phyloP scores from a whole-genome alignment of 2,888 invertebrate species.

The Timema cristinae region DNA sequence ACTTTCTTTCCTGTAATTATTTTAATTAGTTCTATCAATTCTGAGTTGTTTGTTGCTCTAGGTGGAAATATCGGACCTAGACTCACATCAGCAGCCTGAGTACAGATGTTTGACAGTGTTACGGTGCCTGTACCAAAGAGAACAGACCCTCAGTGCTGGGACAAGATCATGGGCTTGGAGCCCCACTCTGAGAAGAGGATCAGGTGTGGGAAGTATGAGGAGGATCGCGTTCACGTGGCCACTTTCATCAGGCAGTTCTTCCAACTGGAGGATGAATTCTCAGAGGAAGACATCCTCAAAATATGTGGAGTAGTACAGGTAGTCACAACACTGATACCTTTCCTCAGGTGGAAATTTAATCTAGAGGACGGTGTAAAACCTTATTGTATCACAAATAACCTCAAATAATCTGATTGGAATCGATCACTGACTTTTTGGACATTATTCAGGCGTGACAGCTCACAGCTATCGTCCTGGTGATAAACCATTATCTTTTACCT shows the following conservation, averaged over 20 bases:
- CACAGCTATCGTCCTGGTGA: no score
- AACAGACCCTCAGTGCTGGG: constrained; percentile 60
- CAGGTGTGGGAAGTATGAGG: constrained; percentile 46
- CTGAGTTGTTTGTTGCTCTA: no score
- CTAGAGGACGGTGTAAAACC: no score
- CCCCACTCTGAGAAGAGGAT: constrained; percentile 62
- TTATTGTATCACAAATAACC: no score
- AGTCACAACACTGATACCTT: constrained; percentile 26
- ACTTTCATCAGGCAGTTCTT: constrained; percentile 62
- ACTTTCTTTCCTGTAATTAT: no score
- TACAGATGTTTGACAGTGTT: constrained; percentile 70
- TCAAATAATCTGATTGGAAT: no score
- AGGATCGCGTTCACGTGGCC: constrained; percentile 50
- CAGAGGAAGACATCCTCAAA: constrained; percentile 68
- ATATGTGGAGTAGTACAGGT: constrained; percentile 75
- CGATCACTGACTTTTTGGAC: no score
- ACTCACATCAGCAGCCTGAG: constrained; percentile 47
- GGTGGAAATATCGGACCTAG: no score
- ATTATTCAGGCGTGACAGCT: no score
- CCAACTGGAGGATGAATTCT: constrained; percentile 56
- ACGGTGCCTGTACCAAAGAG: constrained; percentile 64
- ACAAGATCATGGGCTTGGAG: constrained; percentile 58
- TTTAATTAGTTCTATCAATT: no score
- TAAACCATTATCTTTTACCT: no score
- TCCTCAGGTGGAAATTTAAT: no score